phyloP scores from a whole-genome alignment of 2,797 vertebrate species.

The Pristis pectinata region DNA sequence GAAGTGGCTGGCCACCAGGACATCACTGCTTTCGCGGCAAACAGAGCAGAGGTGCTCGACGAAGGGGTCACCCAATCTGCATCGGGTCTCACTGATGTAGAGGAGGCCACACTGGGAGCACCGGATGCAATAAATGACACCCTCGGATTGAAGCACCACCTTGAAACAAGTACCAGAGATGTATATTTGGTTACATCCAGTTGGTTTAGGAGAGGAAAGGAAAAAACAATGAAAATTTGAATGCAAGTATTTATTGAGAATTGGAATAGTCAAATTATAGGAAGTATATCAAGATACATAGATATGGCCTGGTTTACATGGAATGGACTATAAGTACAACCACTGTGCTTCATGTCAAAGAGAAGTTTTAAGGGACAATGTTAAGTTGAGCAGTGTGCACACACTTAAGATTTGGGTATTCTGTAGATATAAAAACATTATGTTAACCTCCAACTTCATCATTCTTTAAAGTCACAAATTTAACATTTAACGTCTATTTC shows the following conservation, averaged over 20 bases:
- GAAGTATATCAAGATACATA: neutral
- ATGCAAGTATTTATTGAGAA: neutral
- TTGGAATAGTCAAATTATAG: neutral
- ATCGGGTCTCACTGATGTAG: too few relatives aligned
- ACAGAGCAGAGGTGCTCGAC: too few relatives aligned
- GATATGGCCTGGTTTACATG: neutral
- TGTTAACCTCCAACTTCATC: neutral
- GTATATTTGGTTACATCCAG: neutral
- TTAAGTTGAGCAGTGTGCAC: neutral
- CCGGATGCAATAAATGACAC: too few relatives aligned
- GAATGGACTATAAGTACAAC: neutral
- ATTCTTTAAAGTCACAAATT: neutral
- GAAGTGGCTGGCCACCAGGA: too few relatives aligned
- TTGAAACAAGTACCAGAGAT: too few relatives aligned
- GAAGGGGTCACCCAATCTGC: too few relatives aligned
- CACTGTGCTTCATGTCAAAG: neutral
- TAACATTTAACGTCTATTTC: neutral
- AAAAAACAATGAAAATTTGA: neutral
- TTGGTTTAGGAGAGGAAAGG: neutral
- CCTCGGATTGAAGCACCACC: too few relatives aligned
- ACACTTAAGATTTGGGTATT: neutral
- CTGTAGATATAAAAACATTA: neutral
- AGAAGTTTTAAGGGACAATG: too few relatives aligned
- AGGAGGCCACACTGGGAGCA: too few relatives aligned
- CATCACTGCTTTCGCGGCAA: too few relatives aligned